Evolutionary conservation across 2,888 invertebrate genomes (phyloP), one percentile per base, ranked within the genome.

Genomic region (Eilema sororculum): DNA sequence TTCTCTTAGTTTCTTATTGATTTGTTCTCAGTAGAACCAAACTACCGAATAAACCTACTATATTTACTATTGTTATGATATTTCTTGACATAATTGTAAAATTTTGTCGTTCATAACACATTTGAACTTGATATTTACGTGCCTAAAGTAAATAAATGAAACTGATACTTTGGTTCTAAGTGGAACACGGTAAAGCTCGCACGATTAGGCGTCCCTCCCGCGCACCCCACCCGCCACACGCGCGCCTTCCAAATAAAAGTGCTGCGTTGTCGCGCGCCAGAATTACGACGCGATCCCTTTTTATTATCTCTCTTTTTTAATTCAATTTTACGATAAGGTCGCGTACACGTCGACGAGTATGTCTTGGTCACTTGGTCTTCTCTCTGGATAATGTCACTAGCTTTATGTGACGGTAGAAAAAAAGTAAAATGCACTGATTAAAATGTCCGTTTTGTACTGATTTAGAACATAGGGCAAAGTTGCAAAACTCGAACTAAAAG

Each of bases 191-290:
- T 86, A 82, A 89, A 88, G 86, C 88, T 90, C 86, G 89, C 92
- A 89, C 91, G 93, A 93, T 93, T 93, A 93, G 92, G 85, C 81
- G 80, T 76, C 81, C 74, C 78, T 78, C 78, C 72, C 76, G 75
- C 81, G 69, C 81, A 69, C 81, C 80, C 86, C 85, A 76, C 76
- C 83, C 89, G 88, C 90, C 91, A 91, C 93, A 92, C 93, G 90
- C 92, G 90, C 90, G 89, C 84, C 88, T 86, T 88, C 91, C 85
- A 93, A 93, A 93, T 92, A 94, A 95, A 95, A 93, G 91, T 91
- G 93, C 90, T 93, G 90, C 84, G 93, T 90, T 95, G 94, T 94
- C 94, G 93, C 94, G 91, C 93, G 94, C 91, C 93, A 93, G 94
- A 94, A 92, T 94, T 94, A 95, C 95, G 94, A 92, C 89, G 89